phyloP scores from a whole-genome alignment of 2,113 vertebrate genomes.

The Galemys pyrenaicus region DNA sequence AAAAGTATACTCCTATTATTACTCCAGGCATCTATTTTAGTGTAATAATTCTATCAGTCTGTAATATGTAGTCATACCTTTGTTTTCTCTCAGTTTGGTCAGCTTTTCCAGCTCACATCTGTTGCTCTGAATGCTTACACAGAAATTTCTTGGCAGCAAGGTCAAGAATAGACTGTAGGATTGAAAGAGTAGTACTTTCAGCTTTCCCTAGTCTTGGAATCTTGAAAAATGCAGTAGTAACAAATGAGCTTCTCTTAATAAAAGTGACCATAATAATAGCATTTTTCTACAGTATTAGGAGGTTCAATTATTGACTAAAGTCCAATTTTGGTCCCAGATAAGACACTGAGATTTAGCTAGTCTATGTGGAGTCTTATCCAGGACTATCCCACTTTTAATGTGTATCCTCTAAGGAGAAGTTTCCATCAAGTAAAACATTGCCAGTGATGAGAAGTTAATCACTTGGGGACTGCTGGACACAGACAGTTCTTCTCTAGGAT shows the following conservation, averaged over 20 bases:
- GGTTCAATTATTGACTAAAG: neutral
- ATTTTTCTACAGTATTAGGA: neutral
- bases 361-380: neutral
- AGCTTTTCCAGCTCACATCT: neutral
- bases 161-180: accelerated
- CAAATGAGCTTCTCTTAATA: neutral
- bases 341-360: neutral
- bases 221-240: neutral
- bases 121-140: neutral
- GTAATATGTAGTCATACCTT: neutral
- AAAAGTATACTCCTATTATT: neutral
- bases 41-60: neutral
- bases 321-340: neutral
- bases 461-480: too few relatives aligned
- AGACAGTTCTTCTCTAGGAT: accelerated
- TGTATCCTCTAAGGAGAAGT: neutral
- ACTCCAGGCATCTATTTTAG: neutral
- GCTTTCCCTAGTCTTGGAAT: accelerated
- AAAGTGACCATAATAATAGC: neutral
- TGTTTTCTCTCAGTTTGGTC: neutral
- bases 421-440: too few relatives aligned
- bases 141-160: neutral
- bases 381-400: accelerated
- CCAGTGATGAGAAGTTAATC: neutral
- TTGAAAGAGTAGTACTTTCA: neutral